Conservation (phyloP, 2,797 vertebrate genomes). For the Gallinago stenura region DNA sequence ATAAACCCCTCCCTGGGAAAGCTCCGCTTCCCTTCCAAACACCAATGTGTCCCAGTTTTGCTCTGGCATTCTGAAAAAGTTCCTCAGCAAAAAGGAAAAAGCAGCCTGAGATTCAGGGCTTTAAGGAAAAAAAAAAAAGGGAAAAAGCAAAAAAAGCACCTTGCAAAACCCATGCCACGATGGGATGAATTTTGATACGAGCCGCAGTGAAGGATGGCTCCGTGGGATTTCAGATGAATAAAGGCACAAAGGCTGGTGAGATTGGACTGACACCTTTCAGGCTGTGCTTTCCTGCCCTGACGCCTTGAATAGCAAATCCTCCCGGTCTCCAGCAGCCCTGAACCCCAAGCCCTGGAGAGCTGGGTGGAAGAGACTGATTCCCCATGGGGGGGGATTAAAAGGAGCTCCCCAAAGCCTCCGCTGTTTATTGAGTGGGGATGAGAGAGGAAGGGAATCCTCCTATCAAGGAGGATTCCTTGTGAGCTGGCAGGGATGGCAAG, state of each 20-base stretch:
- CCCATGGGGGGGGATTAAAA: fast-evolving
- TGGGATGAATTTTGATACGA: background rate
- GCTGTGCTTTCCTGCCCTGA: background rate
- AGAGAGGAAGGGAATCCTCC: background rate
- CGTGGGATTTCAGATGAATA: conserved; percentile 35
- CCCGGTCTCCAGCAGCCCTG: background rate
- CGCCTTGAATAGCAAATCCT: conserved; percentile 25
- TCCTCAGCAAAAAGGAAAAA: background rate
- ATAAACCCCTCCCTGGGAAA: background rate
- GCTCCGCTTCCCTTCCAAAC: background rate
- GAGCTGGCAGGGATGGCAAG: background rate
- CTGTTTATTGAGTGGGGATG: background rate
- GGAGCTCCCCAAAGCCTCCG: background rate
- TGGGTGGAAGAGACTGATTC: background rate
- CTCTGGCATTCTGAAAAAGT: background rate
- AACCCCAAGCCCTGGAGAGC: background rate
- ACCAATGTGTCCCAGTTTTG: background rate
- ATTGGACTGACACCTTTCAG: conserved; percentile 41
- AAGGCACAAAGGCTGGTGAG: conserved; percentile 40
- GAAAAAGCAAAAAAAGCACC: background rate
- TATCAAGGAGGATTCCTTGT: background rate
- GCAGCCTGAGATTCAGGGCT: background rate
- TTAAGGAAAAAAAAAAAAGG: background rate
- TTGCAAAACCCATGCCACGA: background rate
- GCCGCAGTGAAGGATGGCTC: background rate